Evolutionary conservation across 2,888 invertebrate species (phyloP).

Genomic region (Cinara cedri): DNA sequence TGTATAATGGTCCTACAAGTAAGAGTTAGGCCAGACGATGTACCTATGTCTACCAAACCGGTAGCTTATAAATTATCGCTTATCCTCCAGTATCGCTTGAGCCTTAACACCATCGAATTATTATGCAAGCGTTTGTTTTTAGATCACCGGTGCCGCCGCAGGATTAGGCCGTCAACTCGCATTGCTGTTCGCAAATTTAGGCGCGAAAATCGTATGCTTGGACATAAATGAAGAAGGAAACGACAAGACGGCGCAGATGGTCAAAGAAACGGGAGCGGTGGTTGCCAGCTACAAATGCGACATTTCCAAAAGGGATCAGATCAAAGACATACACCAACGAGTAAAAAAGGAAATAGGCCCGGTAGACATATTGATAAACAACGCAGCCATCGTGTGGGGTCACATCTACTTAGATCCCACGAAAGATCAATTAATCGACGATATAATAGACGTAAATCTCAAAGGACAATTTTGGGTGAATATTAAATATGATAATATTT

Average conservation of each 20-base stretch:
- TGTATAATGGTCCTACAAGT: no score
- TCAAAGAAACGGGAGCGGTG: constrained; percentile 62
- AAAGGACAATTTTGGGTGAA: constrained; percentile 65
- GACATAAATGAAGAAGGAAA: constrained; percentile 59
- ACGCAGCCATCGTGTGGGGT: constrained; percentile 65
- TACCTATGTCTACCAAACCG: no score
- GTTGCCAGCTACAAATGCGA: constrained; percentile 63
- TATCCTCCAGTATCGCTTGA: no score
- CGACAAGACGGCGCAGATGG: constrained; percentile 59
- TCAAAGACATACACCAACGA: constrained; percentile 53
- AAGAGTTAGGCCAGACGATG: no score
- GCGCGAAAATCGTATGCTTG: constrained; percentile 60
- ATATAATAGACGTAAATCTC: constrained; percentile 64
- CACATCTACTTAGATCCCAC: constrained; percentile 62
- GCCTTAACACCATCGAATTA: no score
- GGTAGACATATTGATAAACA: constrained; percentile 65
- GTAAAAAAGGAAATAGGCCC: constrained; percentile 64
- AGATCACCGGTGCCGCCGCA: constrained; percentile 66
- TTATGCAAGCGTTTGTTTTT: no score
- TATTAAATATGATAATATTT: no score
- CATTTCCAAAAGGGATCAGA: constrained; percentile 37
- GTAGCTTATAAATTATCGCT: no score
- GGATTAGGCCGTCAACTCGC: constrained; percentile 65
- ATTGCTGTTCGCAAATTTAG: constrained; percentile 63
- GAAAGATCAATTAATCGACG: constrained; percentile 63